Evolutionary conservation across 2,113 vertebrate species (phyloP), one percentile per base, ranked within the genome.

Genomic region (Rattus rattus): DNA sequence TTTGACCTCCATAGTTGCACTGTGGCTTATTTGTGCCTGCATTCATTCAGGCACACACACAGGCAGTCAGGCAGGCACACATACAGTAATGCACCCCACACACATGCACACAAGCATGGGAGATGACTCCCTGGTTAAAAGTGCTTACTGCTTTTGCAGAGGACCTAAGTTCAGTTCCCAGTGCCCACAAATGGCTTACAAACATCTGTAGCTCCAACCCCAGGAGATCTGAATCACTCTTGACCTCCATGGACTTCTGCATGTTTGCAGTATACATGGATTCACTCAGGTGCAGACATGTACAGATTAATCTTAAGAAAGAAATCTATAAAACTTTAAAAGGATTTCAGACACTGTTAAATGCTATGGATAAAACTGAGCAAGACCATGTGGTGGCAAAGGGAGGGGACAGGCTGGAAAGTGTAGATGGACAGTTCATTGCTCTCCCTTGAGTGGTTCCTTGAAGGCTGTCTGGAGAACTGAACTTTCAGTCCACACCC

Each of bases 281-380:
- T 84, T 61, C n/a, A 61, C 22, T 39, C 12, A 61, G 24, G 24
- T 12, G 28, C 56, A 43, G 24, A 63, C 13, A 43, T 28, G 56
- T 43, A 63, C 81, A 43, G 13, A 59, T 59, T 9, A n/a, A 14
- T 52, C 26, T 54, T 80, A 5, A 81, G 36, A 80, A 80, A 80
- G 30, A 33, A 56, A 39, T 61, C 80, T 86, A 17, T 54, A 72
- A n/a, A 43, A 10, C 16, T 17, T 26, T 63, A 54, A 10, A 79
- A 73, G 33, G 91, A 61, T 77, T 89, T 84, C n/a, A 72, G 72
- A 84, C 54, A 61, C 5, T 76, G 56, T 75, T 70, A 65, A 86
- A 52, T 70, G 26, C 47, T 75, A 3, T 70, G 81, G 83, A 30
- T 92, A 92, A 95, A 94, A 73, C 56, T 54, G 43, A 96, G 43